These are phyloP conservation scores for Drosophila kepulauana DNA, from an alignment of 1,140 invertebrate genomes.

Conservation along the genomic window DNA sequence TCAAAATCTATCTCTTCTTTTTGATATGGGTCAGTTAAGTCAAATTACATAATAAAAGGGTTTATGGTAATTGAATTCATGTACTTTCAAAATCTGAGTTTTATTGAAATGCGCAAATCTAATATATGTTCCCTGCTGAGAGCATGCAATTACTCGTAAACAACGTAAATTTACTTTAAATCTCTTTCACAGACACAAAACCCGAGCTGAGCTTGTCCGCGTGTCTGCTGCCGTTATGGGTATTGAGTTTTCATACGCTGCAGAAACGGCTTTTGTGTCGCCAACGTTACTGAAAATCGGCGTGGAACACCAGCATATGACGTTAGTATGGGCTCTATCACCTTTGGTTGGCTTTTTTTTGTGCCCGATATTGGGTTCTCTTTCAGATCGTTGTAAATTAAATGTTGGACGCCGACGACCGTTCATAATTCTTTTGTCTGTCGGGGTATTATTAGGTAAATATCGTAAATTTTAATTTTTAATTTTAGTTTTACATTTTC, in stretches of 20 bases:
- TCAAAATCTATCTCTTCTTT: neutral
- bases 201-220: slow-evolving; percentile 92
- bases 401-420: slow-evolving; percentile 94
- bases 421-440: slow-evolving; percentile 95
- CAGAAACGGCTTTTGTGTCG: slow-evolving; percentile 97
- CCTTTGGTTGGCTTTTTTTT: slow-evolving; percentile 97
- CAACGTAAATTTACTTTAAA: slow-evolving; percentile 10
- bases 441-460: slow-evolving; percentile 94
- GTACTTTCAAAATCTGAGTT: neutral
- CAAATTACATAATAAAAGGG: slow-evolving; percentile 17
- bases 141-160: neutral
- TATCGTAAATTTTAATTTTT: slow-evolving; percentile 3
- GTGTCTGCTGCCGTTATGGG: slow-evolving; percentile 98
- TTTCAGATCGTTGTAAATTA: slow-evolving; percentile 95
- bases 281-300: slow-evolving; percentile 97
- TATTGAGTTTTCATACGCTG: slow-evolving; percentile 98
- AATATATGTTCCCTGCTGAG: slow-evolving; percentile 14
- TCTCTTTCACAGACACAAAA: slow-evolving; percentile 89
- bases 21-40: slow-evolving; percentile 11
- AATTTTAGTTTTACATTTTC: neutral
- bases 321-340: slow-evolving; percentile 97
- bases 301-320: slow-evolving; percentile 96
- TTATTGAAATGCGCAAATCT: slow-evolving; percentile 7
- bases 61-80: slow-evolving; percentile 23
- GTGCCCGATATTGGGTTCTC: slow-evolving; percentile 95